Base-by-base conservation (phyloP, 2,113 vertebrate genomes). In the Catagonus wagneri region DNA sequence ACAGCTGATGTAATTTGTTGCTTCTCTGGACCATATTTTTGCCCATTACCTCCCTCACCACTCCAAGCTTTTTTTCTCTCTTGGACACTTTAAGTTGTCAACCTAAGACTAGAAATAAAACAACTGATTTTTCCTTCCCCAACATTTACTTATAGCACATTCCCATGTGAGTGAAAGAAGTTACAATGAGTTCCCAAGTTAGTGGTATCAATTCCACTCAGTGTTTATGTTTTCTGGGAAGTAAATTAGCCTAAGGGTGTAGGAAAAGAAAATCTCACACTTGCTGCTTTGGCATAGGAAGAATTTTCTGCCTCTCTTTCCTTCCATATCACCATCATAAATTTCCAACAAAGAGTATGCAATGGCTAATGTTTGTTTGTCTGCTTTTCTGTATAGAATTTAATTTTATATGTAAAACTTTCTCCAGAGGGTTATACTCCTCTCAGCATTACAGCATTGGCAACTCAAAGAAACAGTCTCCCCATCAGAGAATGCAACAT, bases 31-130 rank as follows among this genome's bases (percentile, higher is more conserved):
- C 13, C 32, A 13, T 63, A 27, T 29, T 85, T 92, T 81, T 54
- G 8, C 14, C 22, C 4, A n/a, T 11, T 17, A 54, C 25, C 32
- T 80, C 6, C 17, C 32, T 60, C 9, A 11, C 14, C 3, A 7
- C 17, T 29, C 3, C 36, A 16, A 6, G 15, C 16, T 8, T 66
- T 76, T 63, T 65, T 16, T 92, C 22, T 36, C 15, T 86, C 16
- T 56, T 16, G 90, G 29, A 60, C 39, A 39, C n/a, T 74, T 90
- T 54, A 7, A 4, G 20, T 68, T 50, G 84, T 93, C 6, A 56
- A 12, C 13, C 22, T 90, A 91, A 93, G 92, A 90, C 22, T n/a
- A 54, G n/a, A 93, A 94, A 60, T 34, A 94, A 86, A 79, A 79
- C 14, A 54, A 65, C 52, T 52, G 3, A n/a, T 69, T 86, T 6